These are phyloP conservation scores for Linepithema humile DNA, from an alignment of 1,140 invertebrate genomes.

Conservation along the genomic window DNA sequence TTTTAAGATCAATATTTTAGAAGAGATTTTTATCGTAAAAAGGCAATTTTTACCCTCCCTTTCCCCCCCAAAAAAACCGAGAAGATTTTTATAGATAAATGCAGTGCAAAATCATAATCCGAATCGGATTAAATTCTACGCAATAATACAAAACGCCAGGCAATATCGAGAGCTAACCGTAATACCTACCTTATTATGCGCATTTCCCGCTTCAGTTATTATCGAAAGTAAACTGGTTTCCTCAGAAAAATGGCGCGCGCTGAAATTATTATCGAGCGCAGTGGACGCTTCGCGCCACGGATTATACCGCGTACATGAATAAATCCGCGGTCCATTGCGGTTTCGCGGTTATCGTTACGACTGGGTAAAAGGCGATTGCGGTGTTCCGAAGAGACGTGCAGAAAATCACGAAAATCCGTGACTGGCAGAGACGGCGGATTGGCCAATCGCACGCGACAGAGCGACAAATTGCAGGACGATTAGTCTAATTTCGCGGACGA, in stretches of 20 bases:
- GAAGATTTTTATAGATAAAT: background rate
- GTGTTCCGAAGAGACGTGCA: background rate
- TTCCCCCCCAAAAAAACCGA: background rate
- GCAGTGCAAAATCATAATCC: constrained; percentile 18
- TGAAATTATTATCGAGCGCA: constrained; percentile 23
- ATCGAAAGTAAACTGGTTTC: background rate
- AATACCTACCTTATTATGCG: constrained; percentile 7
- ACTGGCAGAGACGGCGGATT: constrained; percentile 1
- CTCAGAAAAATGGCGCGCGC: background rate
- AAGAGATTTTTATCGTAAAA: background rate
- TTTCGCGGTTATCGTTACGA: constrained; percentile 31
- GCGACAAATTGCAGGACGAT: constrained; percentile 44
- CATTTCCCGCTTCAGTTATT: constrained; percentile 22
- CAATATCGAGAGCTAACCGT: constrained; percentile 1
- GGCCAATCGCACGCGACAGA: constrained; percentile 42
- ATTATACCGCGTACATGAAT: constrained; percentile 1
- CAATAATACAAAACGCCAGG: background rate
- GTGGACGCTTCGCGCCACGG: background rate
- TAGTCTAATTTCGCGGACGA: constrained; percentile 55
- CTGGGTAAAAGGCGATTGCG: background rate
- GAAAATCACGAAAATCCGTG: constrained; percentile 43
- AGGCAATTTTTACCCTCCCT: background rate
- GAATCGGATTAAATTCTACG: constrained; percentile 5
- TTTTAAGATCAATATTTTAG: background rate
- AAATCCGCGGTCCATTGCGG: constrained; percentile 16